A percentile compares a stretch with the other conserved stretches of the same genome.
phyloP scores from a whole-genome alignment of 2,888 invertebrate genomes.

The Rhagonycha fulva region DNA sequence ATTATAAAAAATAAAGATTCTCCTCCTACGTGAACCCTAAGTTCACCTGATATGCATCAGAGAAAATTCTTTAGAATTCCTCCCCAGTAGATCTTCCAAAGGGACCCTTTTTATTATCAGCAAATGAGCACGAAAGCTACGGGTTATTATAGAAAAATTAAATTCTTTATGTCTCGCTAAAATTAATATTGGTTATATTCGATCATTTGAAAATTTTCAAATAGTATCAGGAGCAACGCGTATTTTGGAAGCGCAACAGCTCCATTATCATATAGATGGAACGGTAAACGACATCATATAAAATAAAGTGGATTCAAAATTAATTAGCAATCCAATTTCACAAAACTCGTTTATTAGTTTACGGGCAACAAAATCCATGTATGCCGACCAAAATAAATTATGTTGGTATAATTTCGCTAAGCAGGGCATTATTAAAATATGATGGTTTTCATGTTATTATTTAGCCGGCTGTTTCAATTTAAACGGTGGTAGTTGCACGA shows the following conservation, averaged over 20 bases:
- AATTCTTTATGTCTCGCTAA: background rate
- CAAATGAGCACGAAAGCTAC: conserved; percentile 11
- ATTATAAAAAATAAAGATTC: conserved; percentile 40
- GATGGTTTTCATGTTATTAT: background rate
- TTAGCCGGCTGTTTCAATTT: background rate
- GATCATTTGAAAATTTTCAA: background rate
- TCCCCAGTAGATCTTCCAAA: conserved; percentile 27
- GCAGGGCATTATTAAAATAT: background rate
- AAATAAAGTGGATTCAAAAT: conserved; percentile 29
- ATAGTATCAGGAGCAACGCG: background rate
- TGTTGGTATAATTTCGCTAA: background rate
- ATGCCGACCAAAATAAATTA: background rate
- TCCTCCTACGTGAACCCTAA: conserved; percentile 28
- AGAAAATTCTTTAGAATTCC: conserved; percentile 32
- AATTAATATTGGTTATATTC: background rate
- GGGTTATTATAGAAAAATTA: background rate
- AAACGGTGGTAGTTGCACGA: background rate
- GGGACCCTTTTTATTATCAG: conserved; percentile 29
- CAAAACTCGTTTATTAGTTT: conserved; percentile 12
- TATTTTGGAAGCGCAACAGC: conserved; percentile 20
- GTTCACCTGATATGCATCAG: conserved; percentile 37
- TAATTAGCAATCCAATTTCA: conserved; percentile 24
- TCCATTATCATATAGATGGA: conserved; percentile 29
- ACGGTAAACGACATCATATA: conserved; percentile 23
- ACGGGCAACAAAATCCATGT: conserved; percentile 20